phyloP scores from a whole-genome alignment of 2,113 vertebrate genomes.

The Neolamprologus ventralis region DNA sequence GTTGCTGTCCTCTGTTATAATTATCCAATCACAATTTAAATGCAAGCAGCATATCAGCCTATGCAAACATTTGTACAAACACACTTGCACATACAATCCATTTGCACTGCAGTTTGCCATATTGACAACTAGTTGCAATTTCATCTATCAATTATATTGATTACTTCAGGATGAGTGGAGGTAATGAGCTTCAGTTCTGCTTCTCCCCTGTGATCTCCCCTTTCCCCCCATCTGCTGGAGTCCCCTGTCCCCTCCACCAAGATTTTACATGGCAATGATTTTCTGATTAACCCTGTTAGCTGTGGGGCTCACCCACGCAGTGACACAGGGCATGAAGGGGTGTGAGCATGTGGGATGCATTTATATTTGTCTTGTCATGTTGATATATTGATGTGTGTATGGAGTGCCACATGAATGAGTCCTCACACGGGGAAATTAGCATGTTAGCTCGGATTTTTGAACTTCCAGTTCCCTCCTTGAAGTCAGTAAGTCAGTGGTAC shows the following conservation, averaged over 20 bases:
- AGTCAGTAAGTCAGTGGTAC: not conserved
- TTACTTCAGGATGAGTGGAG: slow-evolving; percentile 72
- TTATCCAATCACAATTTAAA: not conserved
- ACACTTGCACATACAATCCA: not conserved
- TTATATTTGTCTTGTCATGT: not conserved
- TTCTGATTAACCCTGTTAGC: slow-evolving; percentile 64
- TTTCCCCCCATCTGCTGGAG: not conserved
- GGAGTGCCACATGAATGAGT: not conserved
- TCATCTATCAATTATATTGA: slow-evolving; percentile 71
- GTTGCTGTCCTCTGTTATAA: not conserved
- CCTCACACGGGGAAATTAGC: not conserved
- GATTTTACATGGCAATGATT: slow-evolving; percentile 62
- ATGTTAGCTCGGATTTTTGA: not conserved
- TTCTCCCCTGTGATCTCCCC: slow-evolving; percentile 24
- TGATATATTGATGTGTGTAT: not conserved
- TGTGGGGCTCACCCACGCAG: slow-evolving; percentile 24
- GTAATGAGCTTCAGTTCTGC: slow-evolving; percentile 64
- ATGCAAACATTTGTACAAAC: not conserved
- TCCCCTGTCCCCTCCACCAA: not conserved
- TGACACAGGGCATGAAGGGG: not conserved
- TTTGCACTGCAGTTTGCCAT: slow-evolving; percentile 16
- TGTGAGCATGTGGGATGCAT: not conserved
- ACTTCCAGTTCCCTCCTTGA: not conserved
- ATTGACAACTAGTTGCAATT: slow-evolving; percentile 49
- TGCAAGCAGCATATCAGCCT: not conserved